Base-by-base conservation (phyloP, 2,113 vertebrate species). In the Desmodus rotundus region DNA sequence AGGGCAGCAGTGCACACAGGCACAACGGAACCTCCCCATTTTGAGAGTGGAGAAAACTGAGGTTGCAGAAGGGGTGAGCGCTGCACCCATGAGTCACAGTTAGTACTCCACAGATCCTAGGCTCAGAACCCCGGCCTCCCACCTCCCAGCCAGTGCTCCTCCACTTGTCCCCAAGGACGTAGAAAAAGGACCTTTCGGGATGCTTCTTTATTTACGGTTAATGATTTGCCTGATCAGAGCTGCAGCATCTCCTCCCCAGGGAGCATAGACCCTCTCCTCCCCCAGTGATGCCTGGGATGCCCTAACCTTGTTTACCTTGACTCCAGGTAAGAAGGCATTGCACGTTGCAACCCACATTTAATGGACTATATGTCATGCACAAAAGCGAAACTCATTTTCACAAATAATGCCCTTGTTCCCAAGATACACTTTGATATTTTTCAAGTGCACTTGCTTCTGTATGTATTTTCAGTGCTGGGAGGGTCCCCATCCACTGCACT, bases 1-100 rank as follows among this genome's bases (percentile, higher is more conserved):
- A 91, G 96, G 97, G 93, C 96, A 96, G 93, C 94, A 92, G 67
- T 68, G 68, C 61, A 88, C 94, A 83, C 43, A 41, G 38, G 56
- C 76, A 8, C 36, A 41, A 14, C 0, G 26, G 4, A 31, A 28
- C 41, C 31, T 56, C 24, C 91, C 50, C 47, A 17, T 12, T 24
- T 24, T 7, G 20, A 24, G 3, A 80, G 77, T 67, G 63, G 45
- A 45, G 52, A 72, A 82, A 74, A 84, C 61, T 28, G 67, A 92
- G 72, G 36, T 19, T 0, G 16, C 22, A 26, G n/a, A 50, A 47
- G 17, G n/a, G 11, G 2, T 50, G 43, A 89, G 67, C 19, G 1
- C 43, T 1, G 20, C 24, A 41, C 38, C 33, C 58, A 41, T 6
- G 22, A 36, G 17, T 56, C n/a, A 3, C 6, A 41, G 36, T 13